A percentile compares a stretch with the other conserved stretches of the same genome.
Evolutionary conservation across 2,888 invertebrate genomes (phyloP).

Genomic region (Brachyopa scutellaris): DNA sequence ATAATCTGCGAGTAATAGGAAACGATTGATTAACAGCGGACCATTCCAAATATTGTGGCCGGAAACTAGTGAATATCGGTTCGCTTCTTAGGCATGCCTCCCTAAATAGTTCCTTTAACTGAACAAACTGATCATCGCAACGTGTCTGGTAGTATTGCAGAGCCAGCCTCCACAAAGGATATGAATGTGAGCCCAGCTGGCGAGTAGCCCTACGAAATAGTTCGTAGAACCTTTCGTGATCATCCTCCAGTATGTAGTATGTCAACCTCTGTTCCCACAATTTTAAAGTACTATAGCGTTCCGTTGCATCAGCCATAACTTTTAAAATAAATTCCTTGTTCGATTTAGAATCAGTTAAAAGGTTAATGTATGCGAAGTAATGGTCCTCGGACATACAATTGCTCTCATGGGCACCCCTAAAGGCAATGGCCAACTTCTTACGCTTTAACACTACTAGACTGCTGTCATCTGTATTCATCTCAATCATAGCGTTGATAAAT

Average conservation of each 20-base stretch:
- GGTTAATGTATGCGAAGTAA: constrained; percentile 82
- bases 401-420: constrained; percentile 82
- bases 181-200: constrained; percentile 74
- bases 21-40: constrained; percentile 78
- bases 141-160: constrained; percentile 77
- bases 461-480: constrained; percentile 83
- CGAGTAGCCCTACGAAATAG: constrained; percentile 80
- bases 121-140: constrained; percentile 75
- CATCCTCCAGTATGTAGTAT: constrained; percentile 81
- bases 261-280: constrained; percentile 83
- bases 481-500: constrained; percentile 84
- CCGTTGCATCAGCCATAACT: constrained; percentile 81
- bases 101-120: constrained; percentile 75
- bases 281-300: constrained; percentile 81
- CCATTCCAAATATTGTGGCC: constrained; percentile 77
- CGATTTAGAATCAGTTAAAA: constrained; percentile 75
- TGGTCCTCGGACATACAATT: constrained; percentile 82
- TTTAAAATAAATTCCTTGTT: constrained; percentile 73
- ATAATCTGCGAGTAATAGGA: constrained; percentile 83
- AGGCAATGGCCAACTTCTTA: constrained; percentile 82
- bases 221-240: constrained; percentile 81
- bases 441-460: constrained; percentile 83
- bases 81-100: constrained; percentile 76
- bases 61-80: constrained; percentile 76
- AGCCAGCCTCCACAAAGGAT: constrained; percentile 77